Evolutionary conservation across 2,888 invertebrate species (phyloP).

Genomic region (Stegophylla sp.): DNA sequence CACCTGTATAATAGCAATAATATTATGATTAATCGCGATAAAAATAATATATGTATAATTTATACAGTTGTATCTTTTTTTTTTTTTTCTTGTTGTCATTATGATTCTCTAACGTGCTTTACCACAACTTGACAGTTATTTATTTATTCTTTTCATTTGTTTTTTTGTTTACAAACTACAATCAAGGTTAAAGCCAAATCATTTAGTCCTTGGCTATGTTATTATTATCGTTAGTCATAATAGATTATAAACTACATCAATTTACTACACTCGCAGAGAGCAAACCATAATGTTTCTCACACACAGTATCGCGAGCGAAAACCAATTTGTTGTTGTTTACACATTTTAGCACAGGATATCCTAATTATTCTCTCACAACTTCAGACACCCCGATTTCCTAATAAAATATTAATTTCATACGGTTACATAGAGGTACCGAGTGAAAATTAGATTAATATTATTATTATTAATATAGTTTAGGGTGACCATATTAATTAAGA

Average conservation of each 20-base stretch:
- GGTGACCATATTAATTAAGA: no score
- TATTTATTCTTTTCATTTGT: conserved; percentile 22
- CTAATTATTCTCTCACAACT: conserved; percentile 1
- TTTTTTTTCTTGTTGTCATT: not conserved
- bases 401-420: conserved; percentile 5
- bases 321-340: conserved; percentile 23
- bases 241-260: conserved; percentile 48
- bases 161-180: conserved; percentile 29
- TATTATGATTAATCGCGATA: conserved; percentile 17
- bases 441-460: conserved; percentile 5
- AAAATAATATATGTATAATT: no score
- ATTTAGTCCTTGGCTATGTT: conserved; percentile 60
- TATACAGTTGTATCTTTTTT: no score
- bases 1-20: conserved; percentile 15
- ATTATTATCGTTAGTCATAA: conserved; percentile 36
- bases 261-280: conserved; percentile 22
- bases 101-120: not conserved
- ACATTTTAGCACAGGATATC: conserved; percentile 47
- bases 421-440: no score
- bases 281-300: not conserved
- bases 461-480: not conserved
- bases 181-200: conserved; percentile 43
- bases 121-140: conserved; percentile 8
- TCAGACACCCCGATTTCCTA: not conserved
- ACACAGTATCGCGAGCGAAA: conserved; percentile 13